Evolutionary conservation across 2,888 invertebrate genomes (phyloP), one percentile per base, ranked within the genome.

Genomic region (Venusia cambrica): DNA sequence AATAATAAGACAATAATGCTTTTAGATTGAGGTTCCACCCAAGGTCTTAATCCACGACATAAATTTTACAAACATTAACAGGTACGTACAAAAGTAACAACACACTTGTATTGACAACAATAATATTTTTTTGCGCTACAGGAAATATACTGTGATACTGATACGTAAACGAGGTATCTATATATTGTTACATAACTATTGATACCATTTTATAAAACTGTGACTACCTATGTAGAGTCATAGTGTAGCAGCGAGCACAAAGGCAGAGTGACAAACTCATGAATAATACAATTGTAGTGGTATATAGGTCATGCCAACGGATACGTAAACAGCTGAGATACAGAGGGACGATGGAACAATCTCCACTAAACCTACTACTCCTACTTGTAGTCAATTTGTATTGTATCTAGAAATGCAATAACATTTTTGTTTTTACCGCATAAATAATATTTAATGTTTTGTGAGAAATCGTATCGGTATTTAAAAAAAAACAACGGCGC

Each of bases 261-360:
- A 32, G 54, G 48, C 58, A 48, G 57, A 64, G 59, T 62, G 67
- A 64, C 57, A 47, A 48, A 39, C 54, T 69, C 62, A 70, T 77
- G 73, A 79, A 77, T 73, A 74, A 75, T 72, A 71, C 73, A 66
- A 70, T 73, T 71, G 68, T 73, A 55, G 61, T 57, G 58, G 69
- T 72, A 78, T 73, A 76, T 81, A 65, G 83, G 80, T 78, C 79
- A 75, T 51, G 62, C 39, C 59, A 57, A 48, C 59, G 61, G 65
- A 65, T 63, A 61, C 55, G 68, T 72, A 67, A 70, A 69, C 72
- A 71, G 59, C 50, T 53, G 46, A 51, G 48, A 49, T 54, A 52
- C 48, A 48, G 46, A 51, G 54, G 52, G 53, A 54, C 55, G 52
- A 49, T 50, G 46, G 59, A 57, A 61, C 65, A 60, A 69, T 66